Conservation (phyloP, 2,113 vertebrate genomes). For the Lepisosteus oculatus region DNA sequence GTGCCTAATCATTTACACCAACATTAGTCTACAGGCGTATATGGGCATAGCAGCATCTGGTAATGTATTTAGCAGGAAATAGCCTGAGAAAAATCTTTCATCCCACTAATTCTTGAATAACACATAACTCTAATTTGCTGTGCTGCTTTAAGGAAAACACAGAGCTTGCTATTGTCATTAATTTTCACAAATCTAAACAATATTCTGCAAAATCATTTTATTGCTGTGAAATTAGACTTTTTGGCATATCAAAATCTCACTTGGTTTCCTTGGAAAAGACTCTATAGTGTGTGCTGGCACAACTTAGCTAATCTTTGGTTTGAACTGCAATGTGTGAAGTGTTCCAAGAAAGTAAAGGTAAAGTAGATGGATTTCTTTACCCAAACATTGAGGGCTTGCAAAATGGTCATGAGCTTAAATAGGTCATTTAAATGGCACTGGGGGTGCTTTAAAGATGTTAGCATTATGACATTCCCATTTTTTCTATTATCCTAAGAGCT, state of each 20-base stretch:
- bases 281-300: no score
- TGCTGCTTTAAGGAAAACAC: slow-evolving; percentile 55
- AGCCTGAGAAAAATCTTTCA: slow-evolving; percentile 47
- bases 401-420: no score
- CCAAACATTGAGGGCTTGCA: no score
- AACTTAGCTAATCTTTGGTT: no score
- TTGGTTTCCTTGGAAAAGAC: background rate
- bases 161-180: slow-evolving; percentile 56
- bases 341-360: no score
- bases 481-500: no score
- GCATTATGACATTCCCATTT: no score
- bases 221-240: background rate
- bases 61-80: slow-evolving; percentile 54
- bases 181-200: slow-evolving; percentile 47
- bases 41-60: slow-evolving; percentile 50
- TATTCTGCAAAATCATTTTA: slow-evolving; percentile 42
- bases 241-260: background rate
- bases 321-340: no score
- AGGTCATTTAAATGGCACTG: no score
- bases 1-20: slow-evolving; percentile 56
- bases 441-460: no score
- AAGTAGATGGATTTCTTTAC: no score
- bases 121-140: slow-evolving; percentile 48
- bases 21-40: slow-evolving; percentile 54
- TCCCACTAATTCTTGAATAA: slow-evolving; percentile 39